Evolutionary conservation across 2,888 invertebrate species (phyloP).

Genomic region (Ormia ochracea): DNA sequence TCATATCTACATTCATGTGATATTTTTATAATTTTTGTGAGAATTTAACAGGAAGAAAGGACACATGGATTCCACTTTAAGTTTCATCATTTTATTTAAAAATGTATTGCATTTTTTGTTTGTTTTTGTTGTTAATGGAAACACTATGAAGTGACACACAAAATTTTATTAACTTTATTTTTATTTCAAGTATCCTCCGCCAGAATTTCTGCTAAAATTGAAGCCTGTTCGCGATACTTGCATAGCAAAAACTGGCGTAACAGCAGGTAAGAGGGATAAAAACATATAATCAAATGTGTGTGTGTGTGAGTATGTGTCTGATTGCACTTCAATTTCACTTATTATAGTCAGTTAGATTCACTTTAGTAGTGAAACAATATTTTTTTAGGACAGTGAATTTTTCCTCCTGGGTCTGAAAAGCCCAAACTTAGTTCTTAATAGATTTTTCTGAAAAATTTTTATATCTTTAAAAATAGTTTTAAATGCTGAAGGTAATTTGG

Average conservation of each 20-base stretch:
- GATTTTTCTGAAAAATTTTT: no score
- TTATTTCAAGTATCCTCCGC: constrained; percentile 69
- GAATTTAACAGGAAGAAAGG: constrained; percentile 36
- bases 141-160: not conserved
- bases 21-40: constrained; percentile 31
- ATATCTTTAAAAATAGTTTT: no score
- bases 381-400: no score
- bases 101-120: constrained; percentile 24
- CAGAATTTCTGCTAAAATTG: constrained; percentile 66
- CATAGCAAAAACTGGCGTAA: constrained; percentile 70
- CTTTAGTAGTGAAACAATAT: no score
- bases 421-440: no score
- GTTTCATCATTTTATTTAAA: constrained; percentile 1
- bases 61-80: constrained; percentile 26
- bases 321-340: no score
- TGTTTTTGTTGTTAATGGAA: constrained; percentile 3
- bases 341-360: no score
- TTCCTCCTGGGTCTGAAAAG: no score
- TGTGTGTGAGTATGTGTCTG: no score
- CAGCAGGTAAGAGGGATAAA: constrained; percentile 68
- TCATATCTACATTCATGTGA: constrained; percentile 30
- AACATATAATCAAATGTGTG: not conserved
- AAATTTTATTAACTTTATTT: constrained; percentile 21
- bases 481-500: no score
- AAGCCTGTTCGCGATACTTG: constrained; percentile 69